Evolutionary conservation across 2,888 invertebrate genomes (phyloP), one percentile per base, ranked within the genome.

Genomic region (Catocala fraxini): DNA sequence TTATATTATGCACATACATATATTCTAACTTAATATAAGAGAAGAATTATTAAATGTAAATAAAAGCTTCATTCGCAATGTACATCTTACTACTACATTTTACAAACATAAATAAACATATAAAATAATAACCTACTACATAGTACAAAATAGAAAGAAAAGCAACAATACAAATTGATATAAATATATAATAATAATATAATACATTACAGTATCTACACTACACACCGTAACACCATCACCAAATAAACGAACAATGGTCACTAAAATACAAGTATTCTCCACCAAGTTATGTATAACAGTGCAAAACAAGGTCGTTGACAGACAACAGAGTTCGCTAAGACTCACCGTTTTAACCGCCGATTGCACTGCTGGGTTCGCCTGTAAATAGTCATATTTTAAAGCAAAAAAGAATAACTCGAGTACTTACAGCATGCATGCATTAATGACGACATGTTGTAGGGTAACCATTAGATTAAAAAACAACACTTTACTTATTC

Each of bases 351-450:
- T 97, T 96, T 98, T 98, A 65, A 98, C 98, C 84, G 98, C 98
- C 90, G 97, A 97, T 95, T 97, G 98, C 92, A 98, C 96, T 84
- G 98, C 98, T 84, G 98, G 98, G 95, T 98, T 98, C 76, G 98
- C 98, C 98, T 98, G 95, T 85, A 97, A 96, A 95, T 91, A 93
- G 90, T 91, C 84, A 92, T 84, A 89, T 73, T 90, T 90, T 91
- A 89, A 91, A 91, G 87, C 89, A 83, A 87, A 86, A 73, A 80
- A 72, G 75, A 71, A 71, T 71, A 82, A 80, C 73, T 84, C 78
- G 68, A 71, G 79, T 87, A 88, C 81, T 89, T 86, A 89, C 81
- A 87, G 88, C 90, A 89, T 91, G 91, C 92, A 88, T 83, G 85
- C 86, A 79, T 73, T 71, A 41, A 67, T 55, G 41, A 12, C 53